Evolutionary conservation across 2,888 invertebrate species (phyloP).

Genomic region (Erynnis tages): DNA sequence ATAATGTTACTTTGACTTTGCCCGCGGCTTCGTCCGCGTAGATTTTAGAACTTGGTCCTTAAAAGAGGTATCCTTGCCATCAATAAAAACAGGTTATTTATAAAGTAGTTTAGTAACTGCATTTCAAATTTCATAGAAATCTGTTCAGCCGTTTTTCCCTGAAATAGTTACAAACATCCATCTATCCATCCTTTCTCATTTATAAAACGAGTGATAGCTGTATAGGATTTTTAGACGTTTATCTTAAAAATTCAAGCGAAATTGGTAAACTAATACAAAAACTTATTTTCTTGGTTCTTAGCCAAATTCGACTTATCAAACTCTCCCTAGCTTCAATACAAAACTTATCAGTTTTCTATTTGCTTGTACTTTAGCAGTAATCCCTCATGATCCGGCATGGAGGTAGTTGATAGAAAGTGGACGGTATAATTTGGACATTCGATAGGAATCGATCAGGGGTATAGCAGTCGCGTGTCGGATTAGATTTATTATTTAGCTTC

Average conservation of each 20-base stretch:
- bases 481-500: conserved; percentile 38
- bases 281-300: conserved; percentile 34
- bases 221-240: no score
- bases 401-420: conserved; percentile 40
- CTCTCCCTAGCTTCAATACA: conserved; percentile 1
- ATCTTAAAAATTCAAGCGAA: no score
- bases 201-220: neutral
- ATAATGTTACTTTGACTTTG: no score
- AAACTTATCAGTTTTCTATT: conserved; percentile 33
- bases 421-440: conserved; percentile 42
- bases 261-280: no score
- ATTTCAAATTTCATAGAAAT: no score
- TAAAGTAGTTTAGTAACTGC: no score
- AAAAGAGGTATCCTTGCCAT: no score
- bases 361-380: conserved; percentile 50
- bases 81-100: no score
- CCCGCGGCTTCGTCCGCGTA: no score
- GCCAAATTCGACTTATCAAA: no score
- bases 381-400: conserved; percentile 34
- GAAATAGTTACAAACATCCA: neutral
- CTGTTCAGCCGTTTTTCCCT: no score
- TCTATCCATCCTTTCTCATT: neutral
- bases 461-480: conserved; percentile 41
- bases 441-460: conserved; percentile 42
- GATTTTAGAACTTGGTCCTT: no score